These are phyloP conservation scores for Cinclus mexicanus DNA, from an alignment of 2,113 vertebrate species.

Conservation along the genomic window DNA sequence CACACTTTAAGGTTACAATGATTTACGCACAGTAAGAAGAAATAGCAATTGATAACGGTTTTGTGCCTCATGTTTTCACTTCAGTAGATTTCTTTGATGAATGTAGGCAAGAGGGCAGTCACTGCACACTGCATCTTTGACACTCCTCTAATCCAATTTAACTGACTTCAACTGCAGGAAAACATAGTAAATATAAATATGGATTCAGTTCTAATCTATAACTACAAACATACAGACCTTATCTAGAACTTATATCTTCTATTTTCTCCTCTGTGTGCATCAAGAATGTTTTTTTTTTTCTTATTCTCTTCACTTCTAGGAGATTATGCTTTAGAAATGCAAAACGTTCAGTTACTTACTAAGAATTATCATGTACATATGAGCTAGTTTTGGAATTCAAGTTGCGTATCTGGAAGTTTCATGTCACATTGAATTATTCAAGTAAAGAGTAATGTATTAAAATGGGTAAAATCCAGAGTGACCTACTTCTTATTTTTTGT, in stretches of 20 bases:
- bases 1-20: not conserved
- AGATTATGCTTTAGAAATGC: constrained; percentile 17
- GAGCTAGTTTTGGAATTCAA: constrained; percentile 13
- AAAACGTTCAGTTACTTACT: not conserved
- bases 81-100: not conserved
- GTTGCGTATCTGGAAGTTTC: not conserved
- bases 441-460: not conserved
- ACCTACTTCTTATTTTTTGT: not conserved
- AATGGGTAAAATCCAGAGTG: not conserved
- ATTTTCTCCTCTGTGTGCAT: not conserved
- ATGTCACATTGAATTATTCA: constrained; percentile 31
- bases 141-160: not conserved
- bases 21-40: not conserved
- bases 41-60: not conserved
- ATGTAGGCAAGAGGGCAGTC: not conserved
- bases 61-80: not conserved
- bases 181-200: not conserved
- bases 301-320: not conserved
- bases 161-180: not conserved
- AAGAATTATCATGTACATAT: not conserved
- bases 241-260: not conserved
- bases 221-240: not conserved
- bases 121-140: not conserved
- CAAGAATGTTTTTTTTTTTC: not conserved
- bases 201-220: not conserved